Conservation (phyloP, 2,888 invertebrate genomes). For the Archaeoteleia sp. region DNA sequence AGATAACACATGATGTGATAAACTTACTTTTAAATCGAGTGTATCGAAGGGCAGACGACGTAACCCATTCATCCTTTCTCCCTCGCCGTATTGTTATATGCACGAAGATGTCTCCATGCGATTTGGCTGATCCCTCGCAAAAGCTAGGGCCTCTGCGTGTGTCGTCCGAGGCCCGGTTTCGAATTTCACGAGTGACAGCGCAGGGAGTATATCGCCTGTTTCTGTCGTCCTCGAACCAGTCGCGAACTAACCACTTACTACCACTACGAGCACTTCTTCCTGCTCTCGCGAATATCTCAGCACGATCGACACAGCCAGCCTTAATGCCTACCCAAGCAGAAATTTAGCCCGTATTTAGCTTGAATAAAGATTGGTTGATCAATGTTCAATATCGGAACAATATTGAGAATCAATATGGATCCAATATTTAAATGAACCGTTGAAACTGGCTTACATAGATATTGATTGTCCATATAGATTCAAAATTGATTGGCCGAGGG, state of each 20-base stretch:
- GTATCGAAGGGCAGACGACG: constrained; percentile 60
- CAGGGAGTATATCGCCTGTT: too few relatives aligned
- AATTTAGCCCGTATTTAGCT: too few relatives aligned
- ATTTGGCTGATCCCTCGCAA: background rate
- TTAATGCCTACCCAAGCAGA: too few relatives aligned
- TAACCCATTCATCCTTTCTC: constrained; percentile 69
- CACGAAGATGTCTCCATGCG: constrained; percentile 9
- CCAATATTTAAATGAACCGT: too few relatives aligned
- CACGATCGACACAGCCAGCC: constrained; percentile 2
- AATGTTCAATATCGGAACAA: too few relatives aligned
- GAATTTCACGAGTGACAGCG: too few relatives aligned
- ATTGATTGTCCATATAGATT: too few relatives aligned
- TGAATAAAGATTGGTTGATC: too few relatives aligned
- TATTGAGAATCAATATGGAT: too few relatives aligned
- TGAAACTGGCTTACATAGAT: too few relatives aligned
- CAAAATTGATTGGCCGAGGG: too few relatives aligned
- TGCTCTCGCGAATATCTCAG: constrained; percentile 9
- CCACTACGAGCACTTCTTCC: constrained; percentile 6
- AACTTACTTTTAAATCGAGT: constrained; percentile 63
- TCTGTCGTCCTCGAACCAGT: constrained; percentile 1
- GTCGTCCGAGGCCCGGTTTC: constrained; percentile 23
- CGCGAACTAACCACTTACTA: background rate
- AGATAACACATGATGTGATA: constrained; percentile 23
- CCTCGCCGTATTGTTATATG: constrained; percentile 16
- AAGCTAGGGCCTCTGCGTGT: constrained; percentile 3